Evolutionary conservation across 2,113 vertebrate genomes (phyloP).

Genomic region (Marmota flaviventris): DNA sequence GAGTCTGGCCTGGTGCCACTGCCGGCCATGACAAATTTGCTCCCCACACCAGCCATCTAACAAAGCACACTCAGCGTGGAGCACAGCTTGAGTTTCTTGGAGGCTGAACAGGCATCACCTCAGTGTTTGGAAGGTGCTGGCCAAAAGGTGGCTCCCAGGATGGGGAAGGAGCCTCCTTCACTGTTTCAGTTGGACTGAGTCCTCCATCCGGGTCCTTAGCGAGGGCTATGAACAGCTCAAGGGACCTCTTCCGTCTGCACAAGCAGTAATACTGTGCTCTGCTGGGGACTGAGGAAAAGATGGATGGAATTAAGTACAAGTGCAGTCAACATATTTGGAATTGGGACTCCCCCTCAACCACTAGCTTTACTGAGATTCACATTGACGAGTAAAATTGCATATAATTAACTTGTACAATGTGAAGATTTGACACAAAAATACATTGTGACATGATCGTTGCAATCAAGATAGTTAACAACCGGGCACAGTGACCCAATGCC

Average conservation of each 20-base stretch:
- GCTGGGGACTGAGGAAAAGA: neutral
- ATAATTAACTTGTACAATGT: neutral
- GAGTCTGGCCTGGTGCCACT: neutral
- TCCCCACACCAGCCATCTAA: neutral
- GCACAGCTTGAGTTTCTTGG: neutral
- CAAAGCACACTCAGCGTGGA: neutral
- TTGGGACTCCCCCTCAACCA: neutral
- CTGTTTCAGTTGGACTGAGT: too few relatives aligned
- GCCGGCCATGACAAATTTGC: neutral
- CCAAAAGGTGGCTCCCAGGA: neutral
- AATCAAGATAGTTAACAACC: neutral
- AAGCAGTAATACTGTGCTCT: neutral
- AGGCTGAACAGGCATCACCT: fast-evolving
- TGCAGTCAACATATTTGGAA: neutral
- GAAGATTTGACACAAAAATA: too few relatives aligned
- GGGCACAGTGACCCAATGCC: too few relatives aligned
- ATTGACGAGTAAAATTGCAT: neutral
- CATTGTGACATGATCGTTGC: neutral
- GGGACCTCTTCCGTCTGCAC: neutral
- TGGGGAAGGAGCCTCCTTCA: neutral
- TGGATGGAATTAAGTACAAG: neutral
- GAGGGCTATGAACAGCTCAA: neutral
- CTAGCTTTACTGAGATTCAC: neutral
- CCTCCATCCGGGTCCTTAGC: neutral
- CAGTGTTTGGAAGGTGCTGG: neutral